These are phyloP conservation scores for Chelon auratus DNA, from an alignment of 2,797 vertebrate species.

Conservation along the genomic window DNA sequence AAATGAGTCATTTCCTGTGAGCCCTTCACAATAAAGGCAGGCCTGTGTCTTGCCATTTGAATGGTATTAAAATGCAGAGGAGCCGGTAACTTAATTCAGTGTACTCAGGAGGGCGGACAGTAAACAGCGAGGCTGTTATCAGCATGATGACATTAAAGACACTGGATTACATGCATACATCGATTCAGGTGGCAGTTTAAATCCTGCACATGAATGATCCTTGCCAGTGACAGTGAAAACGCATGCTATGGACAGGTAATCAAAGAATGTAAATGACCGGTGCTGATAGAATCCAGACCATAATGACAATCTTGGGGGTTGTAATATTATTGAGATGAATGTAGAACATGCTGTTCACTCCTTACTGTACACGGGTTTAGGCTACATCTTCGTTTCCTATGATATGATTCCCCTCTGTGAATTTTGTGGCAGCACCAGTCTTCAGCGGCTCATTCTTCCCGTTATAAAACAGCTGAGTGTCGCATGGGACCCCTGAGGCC, in stretches of 20 bases:
- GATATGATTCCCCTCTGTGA: constrained; percentile 27
- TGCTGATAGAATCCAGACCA: not conserved
- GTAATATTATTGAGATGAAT: too few species aligned
- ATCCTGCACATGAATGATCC: not conserved
- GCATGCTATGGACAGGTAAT: not conserved
- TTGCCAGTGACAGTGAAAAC: not conserved
- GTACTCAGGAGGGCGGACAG: not conserved
- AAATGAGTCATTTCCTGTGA: not conserved
- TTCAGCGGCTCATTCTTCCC: constrained; percentile 21
- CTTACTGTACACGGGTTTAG: not conserved
- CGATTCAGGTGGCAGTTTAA: not conserved
- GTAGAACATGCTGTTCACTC: not conserved
- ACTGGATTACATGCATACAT: not conserved
- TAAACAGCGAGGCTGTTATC: not conserved
- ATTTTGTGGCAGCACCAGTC: constrained; percentile 33
- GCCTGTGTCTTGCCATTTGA: not conserved
- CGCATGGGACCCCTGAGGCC: constrained; percentile 48
- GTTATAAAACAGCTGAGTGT: constrained; percentile 45
- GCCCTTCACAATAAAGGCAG: not conserved
- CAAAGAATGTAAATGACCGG: not conserved
- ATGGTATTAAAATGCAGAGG: constrained; percentile 1
- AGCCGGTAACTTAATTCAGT: not conserved
- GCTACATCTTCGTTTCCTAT: constrained; percentile 12
- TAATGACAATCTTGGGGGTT: not conserved
- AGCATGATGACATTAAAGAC: constrained; percentile 5